Base-by-base conservation (phyloP, 2,113 vertebrate genomes). In the Chaetodon trifascialis region DNA sequence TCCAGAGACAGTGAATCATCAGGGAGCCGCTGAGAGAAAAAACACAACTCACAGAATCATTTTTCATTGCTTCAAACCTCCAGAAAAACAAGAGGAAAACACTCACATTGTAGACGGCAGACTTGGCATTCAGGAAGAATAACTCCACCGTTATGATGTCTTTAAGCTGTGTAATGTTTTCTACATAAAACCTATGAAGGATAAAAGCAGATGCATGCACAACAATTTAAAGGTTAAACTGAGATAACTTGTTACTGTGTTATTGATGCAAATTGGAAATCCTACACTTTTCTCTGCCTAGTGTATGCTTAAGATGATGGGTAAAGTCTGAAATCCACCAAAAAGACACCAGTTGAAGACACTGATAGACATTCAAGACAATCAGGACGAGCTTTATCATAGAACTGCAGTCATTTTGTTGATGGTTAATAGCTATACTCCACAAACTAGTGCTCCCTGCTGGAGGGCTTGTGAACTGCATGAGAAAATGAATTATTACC, bases 41-140 rank as follows among this genome's bases (percentile, higher is more conserved):
- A 46, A 40, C 55, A 66, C 63, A 79, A 73, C 54, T 0, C 56
- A 55, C n/a, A 30, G 42, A 34, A 67, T 73, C 0, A 40, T 56
- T 78, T 75, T 56, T 64, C 47, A 55, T 23, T 42, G 38, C 71
- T 73, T 86, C 16, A 47, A 71, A 69, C 56, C 34, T 2, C 2
- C 5, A 68, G 30, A 63, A 34, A 54, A 55, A 79, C 8, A 49
- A 21, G 23, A 46, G 3, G 38, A 11, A 65, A 67, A 56, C 34
- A 92, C 96, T 95, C 92, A 99, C 98, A 90, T 97, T 99, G 92
- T 98, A 98, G 91, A 99, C 96, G 52, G 97, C 98, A 58, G 97
- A 97, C 92, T 99, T 99, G 10, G 98, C 98, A 0, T 99, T 99
- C 83, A 99, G 94, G 93, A 98, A 99, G 94, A 99, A 99, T 47